These are phyloP conservation scores for Drosophila prosaltans DNA, from an alignment of 1,140 invertebrate species.

Conservation along the genomic window DNA sequence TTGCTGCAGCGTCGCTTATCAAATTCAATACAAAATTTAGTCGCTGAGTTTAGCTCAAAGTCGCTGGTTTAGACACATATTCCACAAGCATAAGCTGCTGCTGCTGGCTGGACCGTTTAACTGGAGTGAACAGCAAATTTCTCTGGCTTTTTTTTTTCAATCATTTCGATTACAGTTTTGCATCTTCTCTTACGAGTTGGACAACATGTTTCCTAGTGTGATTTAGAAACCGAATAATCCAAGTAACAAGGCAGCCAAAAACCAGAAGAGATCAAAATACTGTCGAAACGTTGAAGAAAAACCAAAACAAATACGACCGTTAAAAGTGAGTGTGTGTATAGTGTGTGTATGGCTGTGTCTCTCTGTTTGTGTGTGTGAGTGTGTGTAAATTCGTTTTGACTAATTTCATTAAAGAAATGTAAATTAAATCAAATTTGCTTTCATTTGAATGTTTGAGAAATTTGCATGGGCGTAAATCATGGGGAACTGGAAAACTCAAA, in stretches of 20 bases:
- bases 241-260: no score
- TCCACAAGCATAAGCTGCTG: slow-evolving; percentile 16
- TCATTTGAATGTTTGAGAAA: slow-evolving; percentile 33
- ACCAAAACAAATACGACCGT: not conserved
- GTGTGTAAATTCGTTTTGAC: slow-evolving; percentile 39
- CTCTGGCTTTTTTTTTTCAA: no score
- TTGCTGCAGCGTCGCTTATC: slow-evolving; percentile 46
- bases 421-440: slow-evolving; percentile 76
- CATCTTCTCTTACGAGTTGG: no score
- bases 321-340: not conserved
- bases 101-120: no score
- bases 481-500: not conserved
- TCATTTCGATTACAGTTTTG: no score
- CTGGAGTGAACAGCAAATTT: not conserved
- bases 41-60: slow-evolving; percentile 76
- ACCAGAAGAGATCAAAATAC: not conserved
- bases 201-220: no score
- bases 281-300: not conserved
- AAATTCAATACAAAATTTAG: slow-evolving; percentile 65
- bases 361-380: slow-evolving; percentile 13
- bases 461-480: slow-evolving; percentile 7
- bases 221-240: no score
- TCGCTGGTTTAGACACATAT: slow-evolving; percentile 60
- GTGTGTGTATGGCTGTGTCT: slow-evolving; percentile 2
- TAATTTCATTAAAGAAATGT: slow-evolving; percentile 79